Evolutionary conservation across 2,113 vertebrate species (phyloP).

Genomic region (Epinephelus cyanopodus): DNA sequence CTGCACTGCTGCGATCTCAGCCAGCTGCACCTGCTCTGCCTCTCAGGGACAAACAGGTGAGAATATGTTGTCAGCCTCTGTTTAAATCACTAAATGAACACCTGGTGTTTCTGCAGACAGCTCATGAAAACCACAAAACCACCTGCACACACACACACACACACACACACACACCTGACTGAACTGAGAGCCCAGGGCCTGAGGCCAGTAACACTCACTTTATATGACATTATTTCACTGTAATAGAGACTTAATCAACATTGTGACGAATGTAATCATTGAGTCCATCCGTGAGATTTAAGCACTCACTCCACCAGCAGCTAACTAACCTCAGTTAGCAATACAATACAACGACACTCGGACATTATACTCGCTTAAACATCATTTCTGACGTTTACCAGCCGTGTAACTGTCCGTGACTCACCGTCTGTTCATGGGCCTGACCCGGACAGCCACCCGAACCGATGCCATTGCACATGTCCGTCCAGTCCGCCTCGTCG

Average conservation of each 20-base stretch:
- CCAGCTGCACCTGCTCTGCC: not conserved
- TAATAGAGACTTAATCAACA: not conserved
- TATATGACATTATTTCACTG: too few relatives aligned
- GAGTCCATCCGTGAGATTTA: not conserved
- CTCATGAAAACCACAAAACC: not conserved
- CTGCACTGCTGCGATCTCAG: not conserved
- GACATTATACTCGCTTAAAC: not conserved
- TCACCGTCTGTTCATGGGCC: conserved; percentile 96
- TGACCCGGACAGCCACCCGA: conserved; percentile 94
- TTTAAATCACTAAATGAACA: not conserved
- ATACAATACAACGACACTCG: not conserved
- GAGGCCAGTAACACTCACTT: not conserved
- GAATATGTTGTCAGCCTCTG: not conserved
- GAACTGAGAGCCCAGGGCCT: not conserved
- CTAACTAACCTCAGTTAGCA: not conserved
- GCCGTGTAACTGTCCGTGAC: not conserved
- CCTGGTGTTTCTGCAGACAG: not conserved
- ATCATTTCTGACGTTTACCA: too few relatives aligned
- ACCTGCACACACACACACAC: too few relatives aligned
- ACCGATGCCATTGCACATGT: conserved; percentile 93
- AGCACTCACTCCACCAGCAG: not conserved
- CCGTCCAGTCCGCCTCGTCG: conserved; percentile 30
- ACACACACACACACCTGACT: not conserved
- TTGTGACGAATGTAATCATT: not conserved
- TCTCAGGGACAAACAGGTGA: not conserved